These are phyloP conservation scores for Turdus rufiventris DNA, from an alignment of 2,113 vertebrate species.

Conservation along the genomic window DNA sequence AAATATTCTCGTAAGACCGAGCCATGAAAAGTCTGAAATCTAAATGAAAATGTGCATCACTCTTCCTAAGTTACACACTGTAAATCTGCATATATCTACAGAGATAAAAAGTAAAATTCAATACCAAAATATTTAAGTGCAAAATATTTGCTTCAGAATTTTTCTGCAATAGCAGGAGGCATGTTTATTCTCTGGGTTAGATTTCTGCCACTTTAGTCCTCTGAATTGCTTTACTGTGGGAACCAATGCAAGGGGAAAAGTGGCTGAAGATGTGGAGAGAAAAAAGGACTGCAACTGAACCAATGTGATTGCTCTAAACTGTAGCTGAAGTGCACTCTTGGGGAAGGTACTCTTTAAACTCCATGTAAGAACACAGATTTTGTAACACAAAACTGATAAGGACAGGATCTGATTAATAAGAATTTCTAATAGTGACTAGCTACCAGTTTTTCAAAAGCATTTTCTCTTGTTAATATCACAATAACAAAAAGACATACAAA, in stretches of 20 bases:
- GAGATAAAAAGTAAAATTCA: background rate
- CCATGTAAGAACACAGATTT: background rate
- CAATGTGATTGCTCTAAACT: background rate
- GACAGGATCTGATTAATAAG: background rate
- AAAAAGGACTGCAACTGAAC: background rate
- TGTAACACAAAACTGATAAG: background rate
- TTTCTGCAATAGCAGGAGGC: background rate
- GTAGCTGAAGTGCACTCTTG: background rate
- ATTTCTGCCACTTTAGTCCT: background rate
- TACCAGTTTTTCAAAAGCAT: background rate
- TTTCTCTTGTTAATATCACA: background rate
- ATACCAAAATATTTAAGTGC: background rate
- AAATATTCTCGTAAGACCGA: background rate
- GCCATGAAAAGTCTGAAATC: background rate
- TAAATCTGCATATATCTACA: background rate
- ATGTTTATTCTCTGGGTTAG: background rate
- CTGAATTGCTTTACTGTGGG: background rate
- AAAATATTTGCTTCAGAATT: background rate
- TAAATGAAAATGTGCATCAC: background rate
- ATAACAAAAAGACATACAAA: background rate
- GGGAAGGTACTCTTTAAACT: background rate
- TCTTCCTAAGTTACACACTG: background rate
- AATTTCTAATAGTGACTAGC: background rate
- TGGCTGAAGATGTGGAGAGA: background rate
- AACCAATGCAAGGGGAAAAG: rapidly evolving